Evolutionary conservation across 2,888 invertebrate species (phyloP), one percentile per base, ranked within the genome.

Genomic region (Cantharis nigra): DNA sequence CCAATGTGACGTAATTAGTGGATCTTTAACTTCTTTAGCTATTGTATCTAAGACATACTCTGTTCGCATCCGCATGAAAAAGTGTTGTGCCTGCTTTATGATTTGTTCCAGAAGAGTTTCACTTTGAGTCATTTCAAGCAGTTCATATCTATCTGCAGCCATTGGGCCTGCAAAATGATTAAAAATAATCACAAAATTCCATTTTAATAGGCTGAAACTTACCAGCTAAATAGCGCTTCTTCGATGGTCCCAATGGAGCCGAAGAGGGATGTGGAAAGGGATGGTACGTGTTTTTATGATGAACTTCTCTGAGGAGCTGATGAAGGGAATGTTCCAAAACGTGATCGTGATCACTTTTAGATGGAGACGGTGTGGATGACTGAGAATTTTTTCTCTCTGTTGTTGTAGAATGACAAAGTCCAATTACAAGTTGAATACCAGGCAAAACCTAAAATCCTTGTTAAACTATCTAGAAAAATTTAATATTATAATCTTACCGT

Each of bases 251-350:
- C 14, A 98, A 91, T 0, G 97, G 96, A 0, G 97, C 97, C 33
- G 97, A 97, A 23, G 97, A 95, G 3, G 98, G 98, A 91, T 98
- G 98, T 1, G 98, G 98, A 89, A 97, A 95, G 7, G 97, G 96
- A 89, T 97, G 96, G 89, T 97, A 96, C 5, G 97, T 95, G 89
- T 97, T 97, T 85, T 95, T 94, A 87, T 96, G 95, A 88, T 98
- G 98, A 11, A 97, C 95, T 85, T 98, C 97, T 18, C 98, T 91
- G 75, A 98, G 90, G 76, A 98, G 89, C 88, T 98, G 98, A 89
- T 98, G 98, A 76, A 98, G 89, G 0, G 98, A 98, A 87, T 98
- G 98, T 87, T 98, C 98, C 81, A 98, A 89, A n/a, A 98, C 98
- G 86, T 97, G 97, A 89, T 98, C 97, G 86, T 98, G 98, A 84